Evolutionary conservation across 92 coral and sea anemone species (phyloP).

Genomic region (Heteractis magnifica): DNA sequence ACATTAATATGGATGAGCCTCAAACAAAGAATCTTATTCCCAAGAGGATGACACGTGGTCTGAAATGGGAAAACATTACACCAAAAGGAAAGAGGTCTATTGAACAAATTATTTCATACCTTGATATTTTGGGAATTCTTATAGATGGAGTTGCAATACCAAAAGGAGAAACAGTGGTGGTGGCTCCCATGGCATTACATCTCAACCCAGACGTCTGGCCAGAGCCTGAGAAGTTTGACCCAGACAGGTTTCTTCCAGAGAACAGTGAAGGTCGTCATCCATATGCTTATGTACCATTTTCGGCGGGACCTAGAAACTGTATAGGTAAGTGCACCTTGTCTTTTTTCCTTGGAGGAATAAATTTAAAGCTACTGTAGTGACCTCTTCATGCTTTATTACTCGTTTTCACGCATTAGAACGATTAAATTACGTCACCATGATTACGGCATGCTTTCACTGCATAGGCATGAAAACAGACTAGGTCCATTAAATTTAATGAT

Average conservation of each 20-base stretch:
- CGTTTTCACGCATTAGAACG: too few relatives aligned
- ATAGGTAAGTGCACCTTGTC: constrained; percentile 51
- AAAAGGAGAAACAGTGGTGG: constrained; percentile 57
- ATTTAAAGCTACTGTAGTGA: neutral
- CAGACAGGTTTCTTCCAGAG: constrained; percentile 81
- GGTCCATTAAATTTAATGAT: too few relatives aligned
- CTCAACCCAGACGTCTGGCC: constrained; percentile 78
- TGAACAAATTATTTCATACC: neutral
- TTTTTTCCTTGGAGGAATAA: neutral
- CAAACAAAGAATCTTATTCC: too few relatives aligned
- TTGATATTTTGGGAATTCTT: neutral
- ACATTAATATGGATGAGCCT: too few relatives aligned
- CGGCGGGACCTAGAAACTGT: constrained; percentile 91
- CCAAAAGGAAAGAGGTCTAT: neutral
- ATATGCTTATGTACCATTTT: constrained; percentile 83
- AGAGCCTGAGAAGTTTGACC: constrained; percentile 75
- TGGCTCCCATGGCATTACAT: constrained; percentile 60
- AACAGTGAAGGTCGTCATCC: constrained; percentile 81
- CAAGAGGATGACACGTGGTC: too few relatives aligned
- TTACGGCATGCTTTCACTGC: neutral
- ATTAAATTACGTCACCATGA: too few relatives aligned
- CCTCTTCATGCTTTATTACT: neutral
- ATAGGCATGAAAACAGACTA: too few relatives aligned
- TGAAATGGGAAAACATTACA: neutral
- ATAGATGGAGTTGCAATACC: constrained; percentile 64